phyloP scores from a whole-genome alignment of 92 coral and sea anemone genomes.

The Palythoa caribaeorum region DNA sequence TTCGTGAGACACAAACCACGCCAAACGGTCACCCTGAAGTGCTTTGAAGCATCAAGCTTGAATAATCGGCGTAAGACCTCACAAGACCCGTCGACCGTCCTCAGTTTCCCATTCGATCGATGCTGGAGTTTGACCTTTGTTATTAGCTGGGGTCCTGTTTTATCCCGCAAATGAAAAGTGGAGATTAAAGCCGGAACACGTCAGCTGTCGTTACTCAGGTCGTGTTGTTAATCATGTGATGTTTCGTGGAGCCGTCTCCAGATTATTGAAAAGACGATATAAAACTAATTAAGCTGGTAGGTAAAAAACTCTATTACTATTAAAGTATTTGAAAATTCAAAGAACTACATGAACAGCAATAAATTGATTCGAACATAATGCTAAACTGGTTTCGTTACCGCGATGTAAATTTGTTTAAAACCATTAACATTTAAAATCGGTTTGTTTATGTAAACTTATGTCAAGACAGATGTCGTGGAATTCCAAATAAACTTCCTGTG shows the following conservation, averaged over 20 bases:
- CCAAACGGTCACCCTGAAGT: too few relatives aligned
- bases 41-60: too few relatives aligned
- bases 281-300: background rate
- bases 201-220: background rate
- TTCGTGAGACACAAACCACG: too few relatives aligned
- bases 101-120: background rate
- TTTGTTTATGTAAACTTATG: background rate
- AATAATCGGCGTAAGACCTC: background rate
- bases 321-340: background rate
- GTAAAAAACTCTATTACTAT: background rate
- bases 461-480: background rate
- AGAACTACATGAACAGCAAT: background rate
- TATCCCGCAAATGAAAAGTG: background rate
- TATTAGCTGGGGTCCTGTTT: background rate
- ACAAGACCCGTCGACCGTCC: background rate
- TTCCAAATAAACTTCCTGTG: slow-evolving; percentile 39
- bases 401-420: background rate
- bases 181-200: background rate
- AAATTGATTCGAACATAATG: background rate
- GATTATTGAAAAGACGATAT: background rate
- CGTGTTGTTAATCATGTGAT: background rate
- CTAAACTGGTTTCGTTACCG: background rate
- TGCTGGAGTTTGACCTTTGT: background rate
- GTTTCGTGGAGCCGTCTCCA: background rate
- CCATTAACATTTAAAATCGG: background rate